A percentile compares a stretch with the other conserved stretches of the same genome.
Conservation (phyloP, 2,888 invertebrate species). For the Philaethria dido region DNA sequence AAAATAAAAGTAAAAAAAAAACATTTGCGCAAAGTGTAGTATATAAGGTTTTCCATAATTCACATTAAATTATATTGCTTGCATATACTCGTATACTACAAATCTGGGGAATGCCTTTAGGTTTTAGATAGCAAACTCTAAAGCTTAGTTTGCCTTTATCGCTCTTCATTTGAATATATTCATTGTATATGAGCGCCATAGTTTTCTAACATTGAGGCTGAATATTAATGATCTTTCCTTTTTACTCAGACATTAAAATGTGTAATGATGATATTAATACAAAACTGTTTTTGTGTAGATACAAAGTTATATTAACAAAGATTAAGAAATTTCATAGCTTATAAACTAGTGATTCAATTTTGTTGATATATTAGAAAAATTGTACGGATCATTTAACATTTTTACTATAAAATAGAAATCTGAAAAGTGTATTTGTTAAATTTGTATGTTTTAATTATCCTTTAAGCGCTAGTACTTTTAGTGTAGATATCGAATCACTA, state of each 20-base stretch:
- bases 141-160: not conserved
- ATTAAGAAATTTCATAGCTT: not conserved
- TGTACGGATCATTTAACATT: slow-evolving; percentile 3
- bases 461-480: slow-evolving; percentile 12
- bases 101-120: not conserved
- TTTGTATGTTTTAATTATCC: not conserved
- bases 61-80: slow-evolving; percentile 9
- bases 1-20: slow-evolving; percentile 11
- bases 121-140: not conserved
- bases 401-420: not conserved
- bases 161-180: not conserved
- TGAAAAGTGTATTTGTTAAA: not conserved
- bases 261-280: not conserved
- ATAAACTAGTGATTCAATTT: slow-evolving; percentile 9
- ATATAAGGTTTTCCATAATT: not conserved
- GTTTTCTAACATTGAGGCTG: not conserved
- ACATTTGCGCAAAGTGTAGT: slow-evolving; percentile 31
- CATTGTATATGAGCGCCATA: not conserved
- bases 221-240: not conserved
- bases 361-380: not conserved
- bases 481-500: slow-evolving; percentile 27
- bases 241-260: slow-evolving; percentile 1
- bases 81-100: not conserved
- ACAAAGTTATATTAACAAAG: not conserved
- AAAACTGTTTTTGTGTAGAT: not conserved